Percentiles rank a stretch among this genome's conserved stretches.
Evolutionary conservation across 2,113 vertebrate species (phyloP).

Genomic region (Ctenomys sociabilis): DNA sequence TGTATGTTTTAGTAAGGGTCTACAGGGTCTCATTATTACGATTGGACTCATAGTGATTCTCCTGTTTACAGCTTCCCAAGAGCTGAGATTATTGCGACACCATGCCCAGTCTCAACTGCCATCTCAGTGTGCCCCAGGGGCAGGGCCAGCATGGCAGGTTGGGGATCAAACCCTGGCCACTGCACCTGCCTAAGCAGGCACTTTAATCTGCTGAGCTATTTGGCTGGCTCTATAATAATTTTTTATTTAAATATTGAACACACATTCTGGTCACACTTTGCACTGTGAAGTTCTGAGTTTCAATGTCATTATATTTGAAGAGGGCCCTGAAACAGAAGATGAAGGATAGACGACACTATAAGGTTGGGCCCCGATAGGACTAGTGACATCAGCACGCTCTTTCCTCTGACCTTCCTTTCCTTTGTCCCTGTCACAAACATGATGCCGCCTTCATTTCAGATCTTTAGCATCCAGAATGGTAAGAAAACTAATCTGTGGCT

Average conservation of each 20-base stretch:
- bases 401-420: background rate
- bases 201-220: no score
- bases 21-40: no score
- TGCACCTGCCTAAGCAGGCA: no score
- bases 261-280: background rate
- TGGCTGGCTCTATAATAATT: no score
- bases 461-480: background rate
- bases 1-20: no score
- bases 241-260: background rate
- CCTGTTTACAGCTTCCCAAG: no score
- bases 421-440: background rate
- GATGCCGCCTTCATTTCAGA: background rate
- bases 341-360: background rate
- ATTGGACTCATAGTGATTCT: no score
- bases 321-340: background rate
- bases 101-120: no score
- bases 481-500: background rate
- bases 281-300: background rate
- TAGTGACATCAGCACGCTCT: background rate
- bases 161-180: no score
- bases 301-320: background rate
- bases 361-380: background rate
- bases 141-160: no score
- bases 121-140: no score
- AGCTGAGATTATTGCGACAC: no score